Evolutionary conservation across 2,113 vertebrate species (phyloP).

Genomic region (Setophaga petechia): DNA sequence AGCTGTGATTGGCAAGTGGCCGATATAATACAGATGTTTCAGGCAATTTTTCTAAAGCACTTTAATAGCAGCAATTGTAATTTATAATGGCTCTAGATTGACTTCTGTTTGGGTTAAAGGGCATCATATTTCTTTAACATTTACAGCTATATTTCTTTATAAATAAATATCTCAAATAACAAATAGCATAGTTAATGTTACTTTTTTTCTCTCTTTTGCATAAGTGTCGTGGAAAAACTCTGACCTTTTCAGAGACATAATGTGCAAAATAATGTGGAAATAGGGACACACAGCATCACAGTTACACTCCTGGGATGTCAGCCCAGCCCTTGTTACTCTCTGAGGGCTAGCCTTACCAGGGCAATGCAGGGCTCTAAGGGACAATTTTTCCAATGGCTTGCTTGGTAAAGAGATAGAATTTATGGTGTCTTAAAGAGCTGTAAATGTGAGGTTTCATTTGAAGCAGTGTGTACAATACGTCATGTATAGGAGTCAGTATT

Average conservation of each 20-base stretch:
- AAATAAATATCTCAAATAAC: slow-evolving; percentile 81
- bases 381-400: slow-evolving; percentile 60
- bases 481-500: slow-evolving; percentile 53
- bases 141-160: slow-evolving; percentile 79
- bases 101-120: slow-evolving; percentile 75
- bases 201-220: slow-evolving; percentile 77
- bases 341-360: slow-evolving; percentile 54
- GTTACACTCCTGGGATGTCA: slow-evolving; percentile 71
- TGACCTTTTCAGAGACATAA: slow-evolving; percentile 73
- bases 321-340: slow-evolving; percentile 43
- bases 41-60: slow-evolving; percentile 83
- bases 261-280: slow-evolving; percentile 80
- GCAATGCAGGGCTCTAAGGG: slow-evolving; percentile 40
- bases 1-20: slow-evolving; percentile 81
- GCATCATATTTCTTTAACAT: slow-evolving; percentile 75
- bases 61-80: slow-evolving; percentile 82
- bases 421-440: slow-evolving; percentile 49
- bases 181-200: slow-evolving; percentile 74
- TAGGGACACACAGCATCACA: slow-evolving; percentile 76
- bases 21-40: slow-evolving; percentile 78
- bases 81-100: slow-evolving; percentile 79
- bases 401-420: slow-evolving; percentile 45
- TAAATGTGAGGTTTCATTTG: slow-evolving; percentile 51
- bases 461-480: slow-evolving; percentile 60
- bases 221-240: slow-evolving; percentile 76